A percentile compares a stretch with the other conserved stretches of the same genome.
phyloP scores from a whole-genome alignment of 37 sponge, comb jelly and placozoan species.

The Ianthella basta region DNA sequence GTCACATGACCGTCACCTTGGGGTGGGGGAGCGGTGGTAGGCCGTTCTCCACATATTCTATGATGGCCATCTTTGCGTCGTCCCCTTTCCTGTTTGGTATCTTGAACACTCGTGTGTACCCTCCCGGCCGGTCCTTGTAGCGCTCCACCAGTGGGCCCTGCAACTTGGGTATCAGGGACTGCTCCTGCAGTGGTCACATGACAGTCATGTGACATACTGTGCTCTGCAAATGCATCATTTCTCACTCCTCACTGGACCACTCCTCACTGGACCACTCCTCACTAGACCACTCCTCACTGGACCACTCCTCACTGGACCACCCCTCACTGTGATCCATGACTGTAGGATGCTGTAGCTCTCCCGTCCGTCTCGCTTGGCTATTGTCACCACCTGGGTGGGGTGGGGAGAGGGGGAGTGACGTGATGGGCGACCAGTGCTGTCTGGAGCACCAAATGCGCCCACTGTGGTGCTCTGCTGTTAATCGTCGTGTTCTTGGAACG shows the following conservation, averaged over 20 bases:
- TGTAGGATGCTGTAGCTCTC: background rate
- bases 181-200: constrained; percentile 40
- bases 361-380: constrained; percentile 6
- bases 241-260: no score
- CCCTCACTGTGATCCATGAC: constrained; percentile 11
- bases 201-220: background rate
- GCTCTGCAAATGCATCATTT: background rate
- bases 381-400: background rate
- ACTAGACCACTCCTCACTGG: background rate
- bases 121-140: constrained; percentile 62
- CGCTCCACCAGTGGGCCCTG: constrained; percentile 56
- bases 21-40: constrained; percentile 44
- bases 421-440: no score
- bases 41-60: constrained; percentile 77
- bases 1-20: background rate
- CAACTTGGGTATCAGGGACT: constrained; percentile 59
- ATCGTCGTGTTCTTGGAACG: no score
- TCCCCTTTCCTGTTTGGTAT: constrained; percentile 83
- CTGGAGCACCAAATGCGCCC: no score
- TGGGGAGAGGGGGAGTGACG: background rate
- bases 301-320: constrained; percentile 52
- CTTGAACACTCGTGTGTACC: constrained; percentile 79
- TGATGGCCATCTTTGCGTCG: constrained; percentile 85
- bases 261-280: background rate
- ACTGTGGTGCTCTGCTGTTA: no score